Evolutionary conservation across 1,140 invertebrate species (phyloP), one percentile per base, ranked within the genome.

Genomic region (Scaptomyza pallida): DNA sequence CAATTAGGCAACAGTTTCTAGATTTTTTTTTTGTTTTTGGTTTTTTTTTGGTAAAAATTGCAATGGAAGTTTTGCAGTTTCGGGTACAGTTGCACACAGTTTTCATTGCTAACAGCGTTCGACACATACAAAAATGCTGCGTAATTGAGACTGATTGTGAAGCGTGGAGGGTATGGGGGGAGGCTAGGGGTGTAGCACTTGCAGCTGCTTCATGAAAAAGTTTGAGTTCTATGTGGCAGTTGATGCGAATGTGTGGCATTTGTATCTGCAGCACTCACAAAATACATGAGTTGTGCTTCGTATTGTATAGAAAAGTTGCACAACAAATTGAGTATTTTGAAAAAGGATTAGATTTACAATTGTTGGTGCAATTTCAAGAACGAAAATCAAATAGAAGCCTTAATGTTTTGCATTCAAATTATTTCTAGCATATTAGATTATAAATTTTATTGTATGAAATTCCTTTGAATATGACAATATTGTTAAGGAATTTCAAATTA

Each of bases 1-100:
- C 82, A 88, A 88, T 88, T 88, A 88, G 82, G 82, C 82, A 88
- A 88, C 82, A 82, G 78, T 88, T 88, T 79, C 72, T 62, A 60
- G 56, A 47, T 65, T 69, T 59, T 72, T 30, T 73, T 43, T 68
- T 16, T 64, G 59, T 74, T 69, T 56, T 51, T 2, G 23, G 23
- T 55, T 72, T 30, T 73, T 43, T 68, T 50, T 61, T 80, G 80
- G 74, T 61, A 52, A 54, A 68, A 79, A 83, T n/a, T 86, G 81
- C 81, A 85, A 77, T 86, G 81, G 69, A 86, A 85, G 76, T 82
- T 82, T 83, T 79, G n/a, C 79, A 75, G 78, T 83, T 78, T 80
- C 41, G 69, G 78, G 73, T 62, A 81, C 79, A 83, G 79, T 83
- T 85, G 72, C 63, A 76, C 13, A 52, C 63, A 86, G 64, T 86